Evolutionary conservation across 1,140 invertebrate genomes (phyloP), one percentile per base, ranked within the genome.

Genomic region (Leptinotarsa undecemlineata): DNA sequence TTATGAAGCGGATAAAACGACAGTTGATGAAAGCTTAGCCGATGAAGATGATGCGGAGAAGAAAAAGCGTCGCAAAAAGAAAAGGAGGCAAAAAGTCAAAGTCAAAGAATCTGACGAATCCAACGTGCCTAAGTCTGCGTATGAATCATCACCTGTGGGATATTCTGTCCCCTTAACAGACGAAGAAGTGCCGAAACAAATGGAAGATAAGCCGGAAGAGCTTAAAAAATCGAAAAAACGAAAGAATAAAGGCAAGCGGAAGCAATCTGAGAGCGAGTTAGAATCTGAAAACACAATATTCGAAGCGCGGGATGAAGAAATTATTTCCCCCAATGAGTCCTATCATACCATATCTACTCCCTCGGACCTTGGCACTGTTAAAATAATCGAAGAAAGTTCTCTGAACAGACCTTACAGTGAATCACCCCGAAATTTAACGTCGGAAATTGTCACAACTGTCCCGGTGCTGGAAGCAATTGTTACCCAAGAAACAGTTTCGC

Each of bases 381-480:
- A 91, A 86, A 85, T 91, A 75, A 82, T 91, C n/a, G 89, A 91
- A 86, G 90, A 91, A 85, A 86, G 85, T 68, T 75, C 90, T 11
- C 81, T 85, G 57, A 84, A 83, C 51, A 75, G 77, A 69, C 79
- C 82, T 17, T 85, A 85, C 77, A 86, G 86, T 71, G 86, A 88
- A 83, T 81, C 82, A 19, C 73, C 84, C 21, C 68, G 86, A 76
- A 83, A 85, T 74, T 83, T 86, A 0, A 74, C 82, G 15, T 86
- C 85, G 13, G 88, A 89, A 75, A 78, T 91, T 21, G 87, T 90
- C 3, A 88, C 86, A 73, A 87, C 89, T 20, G 87, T 90, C 3
- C 87, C 88, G 74, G 85, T 91, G 3, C 81, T 91, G 3, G 90
- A 91, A 85, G 82, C 88, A 70, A 85, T 89, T 5, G 74, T 84